Percentiles rank a stretch among this genome's conserved stretches.
Evolutionary conservation across 2,888 invertebrate species (phyloP).

Genomic region (Thera obeliscata): DNA sequence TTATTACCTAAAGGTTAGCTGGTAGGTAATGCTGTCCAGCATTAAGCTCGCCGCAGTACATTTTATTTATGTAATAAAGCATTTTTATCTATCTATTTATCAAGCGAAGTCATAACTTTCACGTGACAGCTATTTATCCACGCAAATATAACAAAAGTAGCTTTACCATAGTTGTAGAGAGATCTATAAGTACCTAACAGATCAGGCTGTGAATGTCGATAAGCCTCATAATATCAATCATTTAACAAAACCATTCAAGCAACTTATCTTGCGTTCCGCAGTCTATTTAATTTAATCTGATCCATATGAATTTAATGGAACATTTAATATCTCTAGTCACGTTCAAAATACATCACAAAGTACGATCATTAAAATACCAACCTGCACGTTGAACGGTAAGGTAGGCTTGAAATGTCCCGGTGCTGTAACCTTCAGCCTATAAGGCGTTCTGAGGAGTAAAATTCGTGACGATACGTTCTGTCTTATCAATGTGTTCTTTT

Average conservation of each 20-base stretch:
- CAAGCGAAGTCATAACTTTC: no score
- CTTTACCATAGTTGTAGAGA: no score
- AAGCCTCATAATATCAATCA: neutral
- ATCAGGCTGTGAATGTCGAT: no score
- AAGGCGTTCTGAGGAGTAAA: constrained; percentile 84
- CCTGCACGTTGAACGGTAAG: constrained; percentile 91
- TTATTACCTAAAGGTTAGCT: no score
- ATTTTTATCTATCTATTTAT: no score
- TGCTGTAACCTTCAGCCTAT: constrained; percentile 89
- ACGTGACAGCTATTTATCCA: no score
- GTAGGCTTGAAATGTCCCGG: constrained; percentile 96
- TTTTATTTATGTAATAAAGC: no score
- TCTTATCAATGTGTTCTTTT: constrained; percentile 92
- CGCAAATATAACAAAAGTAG: no score
- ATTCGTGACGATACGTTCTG: constrained; percentile 89
- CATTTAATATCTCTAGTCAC: constrained; percentile 20
- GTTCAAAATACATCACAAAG: constrained; percentile 24
- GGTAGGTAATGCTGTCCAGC: no score
- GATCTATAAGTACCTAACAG: no score
- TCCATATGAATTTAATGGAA: neutral
- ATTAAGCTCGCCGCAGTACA: no score
- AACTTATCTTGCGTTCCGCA: neutral
- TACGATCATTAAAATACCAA: constrained; percentile 37
- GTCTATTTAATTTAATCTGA: neutral
- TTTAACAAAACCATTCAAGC: neutral